Base-by-base conservation (phyloP, 2,888 invertebrate species). In the Phalera bucephala region DNA sequence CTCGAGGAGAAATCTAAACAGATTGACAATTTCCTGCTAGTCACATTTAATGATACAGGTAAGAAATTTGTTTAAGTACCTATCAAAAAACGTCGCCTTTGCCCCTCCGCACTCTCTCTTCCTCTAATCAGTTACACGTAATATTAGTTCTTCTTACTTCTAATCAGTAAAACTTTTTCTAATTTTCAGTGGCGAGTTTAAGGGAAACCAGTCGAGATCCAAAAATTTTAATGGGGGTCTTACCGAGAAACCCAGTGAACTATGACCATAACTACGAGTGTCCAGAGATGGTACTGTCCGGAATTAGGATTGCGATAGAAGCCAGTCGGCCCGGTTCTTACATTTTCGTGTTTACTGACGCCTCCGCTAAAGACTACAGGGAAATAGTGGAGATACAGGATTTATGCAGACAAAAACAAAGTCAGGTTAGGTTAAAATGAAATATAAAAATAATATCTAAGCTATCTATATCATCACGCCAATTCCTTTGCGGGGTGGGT, bases 321-420 rank as follows among this genome's bases (percentile, higher is more conserved):
- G 9, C 11, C 0, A 60, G 63, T 31, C 33, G 20, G 8, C 44
- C 43, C 3, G 48, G 39, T 0, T 63, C 64, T 0, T 40, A 46
- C 2, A 29, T 63, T 0, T 63, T 36, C 7, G 57, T 64, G 0
- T 60, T 60, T 11, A 64, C 63, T 2, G 63, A 64, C 25, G 61
- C 61, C 0, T 38, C 35, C 8, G 58, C 64, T 1, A 65, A 61
- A 25, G 55, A 60, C 13, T 29, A 40, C 12, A 1, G 23, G 2
- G 38, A 40, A 30, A 20, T 50, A 0, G 9, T 35, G 1, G 31
- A 36, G 1, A 44, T 65, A 9, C 49, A 42, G 25, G 28, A 15
- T 7, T 38, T 63, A 13, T 58, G 59, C 28, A 42, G 44, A 28
- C 41, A 42, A 11, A 54, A 52, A 30, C 49, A 49, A 7, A 63